phyloP scores from a whole-genome alignment of 2,888 invertebrate species.

The Nephrocerus scutellatus region DNA sequence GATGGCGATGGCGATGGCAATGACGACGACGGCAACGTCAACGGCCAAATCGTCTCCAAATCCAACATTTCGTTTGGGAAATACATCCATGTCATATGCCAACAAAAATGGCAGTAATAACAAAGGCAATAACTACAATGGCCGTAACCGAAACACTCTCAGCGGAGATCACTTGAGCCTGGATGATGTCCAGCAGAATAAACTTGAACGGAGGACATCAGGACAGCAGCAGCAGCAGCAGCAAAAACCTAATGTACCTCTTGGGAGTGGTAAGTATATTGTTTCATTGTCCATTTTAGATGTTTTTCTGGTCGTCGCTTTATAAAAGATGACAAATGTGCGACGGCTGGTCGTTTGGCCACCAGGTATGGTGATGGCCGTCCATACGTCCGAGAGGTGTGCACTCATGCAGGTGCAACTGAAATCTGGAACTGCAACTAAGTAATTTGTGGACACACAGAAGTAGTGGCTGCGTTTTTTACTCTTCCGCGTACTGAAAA shows the following conservation, averaged over 20 bases:
- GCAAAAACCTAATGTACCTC: conserved; percentile 43
- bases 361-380: too few species aligned
- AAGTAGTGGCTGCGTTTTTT: too few species aligned
- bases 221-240: conserved; percentile 24
- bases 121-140: conserved; percentile 28
- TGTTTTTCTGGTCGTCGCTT: too few species aligned
- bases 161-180: conserved; percentile 26
- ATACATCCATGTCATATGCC: conserved; percentile 20
- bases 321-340: too few species aligned
- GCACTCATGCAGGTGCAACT: too few species aligned
- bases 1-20: conserved; percentile 10
- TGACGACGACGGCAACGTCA: conserved; percentile 21
- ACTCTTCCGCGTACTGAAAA: too few species aligned
- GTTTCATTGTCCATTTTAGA: conserved; percentile 6
- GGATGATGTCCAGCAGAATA: conserved; percentile 37
- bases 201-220: conserved; percentile 26
- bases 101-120: conserved; percentile 26
- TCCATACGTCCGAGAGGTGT: too few species aligned
- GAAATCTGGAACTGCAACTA: too few species aligned
- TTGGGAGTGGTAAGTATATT: conserved; percentile 47
- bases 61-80: conserved; percentile 19
- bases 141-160: conserved; percentile 24
- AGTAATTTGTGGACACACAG: too few species aligned
- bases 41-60: conserved; percentile 20
- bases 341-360: too few species aligned